phyloP scores from a whole-genome alignment of 2,797 vertebrate genomes.

The Poeciliopsis presidionis region DNA sequence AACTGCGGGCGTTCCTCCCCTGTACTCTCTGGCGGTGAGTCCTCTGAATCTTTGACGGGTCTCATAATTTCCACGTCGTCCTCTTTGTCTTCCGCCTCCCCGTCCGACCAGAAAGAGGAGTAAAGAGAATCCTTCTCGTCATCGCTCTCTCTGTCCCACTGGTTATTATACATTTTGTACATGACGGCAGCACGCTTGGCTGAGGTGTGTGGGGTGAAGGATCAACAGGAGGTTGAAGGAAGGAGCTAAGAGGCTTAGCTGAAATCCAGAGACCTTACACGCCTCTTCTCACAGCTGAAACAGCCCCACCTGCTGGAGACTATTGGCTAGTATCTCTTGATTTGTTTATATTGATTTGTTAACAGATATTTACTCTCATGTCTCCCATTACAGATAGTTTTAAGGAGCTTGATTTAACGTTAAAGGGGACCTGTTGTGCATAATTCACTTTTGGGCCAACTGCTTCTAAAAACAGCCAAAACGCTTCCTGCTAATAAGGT shows the following conservation, averaged over 20 bases:
- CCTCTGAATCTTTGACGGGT: not conserved
- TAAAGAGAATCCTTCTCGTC: conserved; percentile 54
- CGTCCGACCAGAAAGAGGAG: conserved; percentile 79
- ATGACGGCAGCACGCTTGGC: conserved; percentile 36
- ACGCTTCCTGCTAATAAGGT: too few relatives aligned
- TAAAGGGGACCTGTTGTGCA: not conserved
- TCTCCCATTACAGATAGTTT: not conserved
- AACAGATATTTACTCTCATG: not conserved
- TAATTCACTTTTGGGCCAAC: too few relatives aligned
- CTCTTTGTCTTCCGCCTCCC: conserved; percentile 32
- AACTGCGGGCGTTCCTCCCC: conserved; percentile 11
- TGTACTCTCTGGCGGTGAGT: not conserved
- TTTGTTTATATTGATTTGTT: not conserved
- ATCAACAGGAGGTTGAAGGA: conserved; percentile 47
- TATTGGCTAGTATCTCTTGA: not conserved
- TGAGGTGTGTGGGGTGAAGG: conserved; percentile 35
- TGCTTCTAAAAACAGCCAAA: too few relatives aligned
- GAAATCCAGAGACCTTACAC: conserved; percentile 13
- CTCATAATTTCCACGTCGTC: conserved; percentile 34
- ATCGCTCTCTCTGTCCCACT: conserved; percentile 43
- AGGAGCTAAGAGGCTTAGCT: conserved; percentile 79
- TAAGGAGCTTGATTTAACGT: not conserved
- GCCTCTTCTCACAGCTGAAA: conserved; percentile 2
- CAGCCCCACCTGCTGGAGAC: conserved; percentile 45
- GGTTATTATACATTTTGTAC: conserved; percentile 59